Base-by-base conservation (phyloP, 2,888 invertebrate genomes). In the Artemia sp. region DNA sequence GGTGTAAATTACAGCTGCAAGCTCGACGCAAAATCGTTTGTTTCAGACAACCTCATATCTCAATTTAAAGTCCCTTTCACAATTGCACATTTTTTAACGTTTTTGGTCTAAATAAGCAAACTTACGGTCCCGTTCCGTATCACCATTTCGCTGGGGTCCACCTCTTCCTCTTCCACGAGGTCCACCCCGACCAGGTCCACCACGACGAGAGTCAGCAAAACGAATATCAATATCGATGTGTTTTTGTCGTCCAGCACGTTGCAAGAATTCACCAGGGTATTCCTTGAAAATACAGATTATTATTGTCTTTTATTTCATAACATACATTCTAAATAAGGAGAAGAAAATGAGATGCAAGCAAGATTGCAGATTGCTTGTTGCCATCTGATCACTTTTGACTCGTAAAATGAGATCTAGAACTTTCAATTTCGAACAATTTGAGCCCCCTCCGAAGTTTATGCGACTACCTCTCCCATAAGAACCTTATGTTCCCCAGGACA, bases 151-250 rank as follows among this genome's bases (percentile, higher is more conserved):
- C 24, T n/a, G 64, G n/a, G 64, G 70, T 51, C 68, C 68, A 19
- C 68, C 68, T 51, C 68, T 51, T 19, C 70, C 70, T 10, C 70
- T 51, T 19, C 74, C 73, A 67, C 74, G 72, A 8, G 74, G 74
- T 12, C 75, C 72, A 24, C 75, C 73, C 9, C 74, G 72, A 10
- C 76, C 74, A n/a, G 75, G 19, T n/a, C 71, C 75, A 73, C 88
- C 85, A 75, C 89, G 86, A 74, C 88, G 83, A 67, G 83, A 84
- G 77, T 90, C 90, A 77, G 85, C 86, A 80, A 91, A 92, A 76
- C 89, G 89, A 79, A 91, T 90, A 79, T 91, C 90, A 75, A 92
- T 91, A 75, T 89, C 90, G 74, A 90, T 80, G 76, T 88, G 89
- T 80, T 90, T 90, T 78, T 90, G 87, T 71, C 90, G 85, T 51